Base-by-base conservation (phyloP, 2,113 vertebrate genomes). In the Dipodomys merriami region DNA sequence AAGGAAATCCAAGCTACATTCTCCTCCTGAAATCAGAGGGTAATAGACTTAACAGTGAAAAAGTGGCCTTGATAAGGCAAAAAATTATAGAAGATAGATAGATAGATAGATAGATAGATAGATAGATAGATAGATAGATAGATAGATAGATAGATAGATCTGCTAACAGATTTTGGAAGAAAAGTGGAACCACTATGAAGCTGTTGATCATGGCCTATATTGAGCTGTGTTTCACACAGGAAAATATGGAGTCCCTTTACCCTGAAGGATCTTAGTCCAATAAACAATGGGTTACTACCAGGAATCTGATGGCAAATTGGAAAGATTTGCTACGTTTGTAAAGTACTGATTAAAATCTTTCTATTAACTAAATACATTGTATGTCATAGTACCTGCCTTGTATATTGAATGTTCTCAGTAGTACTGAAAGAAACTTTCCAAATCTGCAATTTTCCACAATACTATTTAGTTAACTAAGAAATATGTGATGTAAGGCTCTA, bases 361-460 rank as follows among this genome's bases (percentile, higher is more conserved):
- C 77, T 64, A 86, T 72, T 90, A 83, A 76, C 62, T 78, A 85
- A 90, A 80, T 80, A 44, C 20, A 62, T 53, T 82, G 29, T 74
- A 13, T n/a, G 29, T 44, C 35, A 85, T 72, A 87, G 57, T 57
- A 18, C 6, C n/a, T 79, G 30, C 62, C 27, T 33, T 94, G 30
- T 60, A 49, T 29, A 35, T 53, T 39, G 62, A 57, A 77, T 77
- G 62, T 57, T 92, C 74, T 76, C 22, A 83, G 69, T 27, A 83
- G 60, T 53, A 73, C 7, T 77, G 8, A 78, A 84, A 76, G 29
- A 87, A 23, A 65, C 10, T 91, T n/a, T 64, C 29, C 72, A 46
- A 88, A 86, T 25, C 22, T 83, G 33, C 30, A 94, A 88, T 65
- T 83, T 79, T 83, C 20, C 67, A 79, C 25, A 65, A 49, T 86